Evolutionary conservation across 2,888 invertebrate species (phyloP), one percentile per base, ranked within the genome.

Genomic region (Tachina grossa): DNA sequence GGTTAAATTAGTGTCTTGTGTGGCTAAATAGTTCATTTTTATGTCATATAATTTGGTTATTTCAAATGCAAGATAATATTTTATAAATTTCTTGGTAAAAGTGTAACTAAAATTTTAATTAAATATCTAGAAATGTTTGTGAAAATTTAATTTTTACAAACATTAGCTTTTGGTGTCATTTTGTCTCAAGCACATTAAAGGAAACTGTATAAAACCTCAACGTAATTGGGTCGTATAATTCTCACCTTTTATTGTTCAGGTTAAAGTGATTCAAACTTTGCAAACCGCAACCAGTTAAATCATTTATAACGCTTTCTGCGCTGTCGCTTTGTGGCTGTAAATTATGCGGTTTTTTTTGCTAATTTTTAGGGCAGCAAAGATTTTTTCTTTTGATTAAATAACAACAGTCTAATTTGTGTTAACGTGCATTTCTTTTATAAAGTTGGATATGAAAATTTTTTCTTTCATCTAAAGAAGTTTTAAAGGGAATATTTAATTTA

Each of bases 191-290:
- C 6, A 14, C 14, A 57, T 80, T 43, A 53, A 51, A n/a, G 16
- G 47, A 39, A 74, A 51, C 63, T 72, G 39, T 59, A 19, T n/a
- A 65, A 83, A 72, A 79, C 74, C 79, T 19, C 55, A 79, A 43
- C 55, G 55, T 75, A 74, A 69, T 75, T 83, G 69, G 84, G 79
- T 76, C 80, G 71, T 14, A 66, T 2, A 13, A 80, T 76, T 71
- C 79, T 61, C 83, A 74, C 19, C 68, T 78, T 65, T 59, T 49
- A 59, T 59, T 63, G 39, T 41, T 49, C 45, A 53, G 31, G 39
- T 76, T 22, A 41, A 76, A 65, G 19, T 65, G 31, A 45, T 61
- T 39, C n/a, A 31, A 57, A 19, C 9, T 61, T 51, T 13, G 11
- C 10, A 49, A 51, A 51, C n/a, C 41, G 9, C 69, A 31, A 69